phyloP scores from a whole-genome alignment of 1,140 invertebrate species.

The Gonioctena quinquepunctata region DNA sequence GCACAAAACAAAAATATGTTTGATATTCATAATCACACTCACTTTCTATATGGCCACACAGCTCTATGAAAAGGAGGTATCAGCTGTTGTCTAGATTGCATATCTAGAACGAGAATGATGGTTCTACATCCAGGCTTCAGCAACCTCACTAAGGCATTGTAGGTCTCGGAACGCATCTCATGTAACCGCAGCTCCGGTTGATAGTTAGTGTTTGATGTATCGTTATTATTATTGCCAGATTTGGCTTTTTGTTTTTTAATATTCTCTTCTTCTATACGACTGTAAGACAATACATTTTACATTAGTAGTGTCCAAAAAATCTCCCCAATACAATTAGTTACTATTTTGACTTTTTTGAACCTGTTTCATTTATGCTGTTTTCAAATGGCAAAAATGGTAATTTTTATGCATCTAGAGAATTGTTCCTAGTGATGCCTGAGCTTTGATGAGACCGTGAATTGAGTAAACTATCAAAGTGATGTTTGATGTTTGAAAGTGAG shows the following conservation, averaged over 20 bases:
- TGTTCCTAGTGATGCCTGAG: too few species aligned
- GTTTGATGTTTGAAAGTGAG: too few species aligned
- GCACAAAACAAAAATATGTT: too few species aligned
- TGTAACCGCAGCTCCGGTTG: constrained; percentile 80
- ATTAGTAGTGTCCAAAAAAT: not conserved
- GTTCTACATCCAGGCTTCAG: constrained; percentile 95
- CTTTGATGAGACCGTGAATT: too few species aligned
- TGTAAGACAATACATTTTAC: too few species aligned
- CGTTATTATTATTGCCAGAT: constrained; percentile 56
- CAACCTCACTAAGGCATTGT: constrained; percentile 89
- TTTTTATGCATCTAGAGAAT: too few species aligned
- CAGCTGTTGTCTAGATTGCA: constrained; percentile 82
- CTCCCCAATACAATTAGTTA: too few species aligned
- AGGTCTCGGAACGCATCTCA: constrained; percentile 92
- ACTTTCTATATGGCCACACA: constrained; percentile 95
- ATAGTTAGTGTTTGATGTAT: constrained; percentile 44
- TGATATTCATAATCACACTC: constrained; percentile 48
- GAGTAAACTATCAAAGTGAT: too few species aligned
- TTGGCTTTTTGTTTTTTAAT: constrained; percentile 66
- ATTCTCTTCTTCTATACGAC: constrained; percentile 73
- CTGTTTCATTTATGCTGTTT: too few species aligned
- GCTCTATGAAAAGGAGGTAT: constrained; percentile 89
- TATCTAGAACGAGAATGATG: constrained; percentile 87
- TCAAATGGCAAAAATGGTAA: too few species aligned
- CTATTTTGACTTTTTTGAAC: too few species aligned